phyloP scores from a whole-genome alignment of 2,888 invertebrate species.

The Podabrus alpinus region DNA sequence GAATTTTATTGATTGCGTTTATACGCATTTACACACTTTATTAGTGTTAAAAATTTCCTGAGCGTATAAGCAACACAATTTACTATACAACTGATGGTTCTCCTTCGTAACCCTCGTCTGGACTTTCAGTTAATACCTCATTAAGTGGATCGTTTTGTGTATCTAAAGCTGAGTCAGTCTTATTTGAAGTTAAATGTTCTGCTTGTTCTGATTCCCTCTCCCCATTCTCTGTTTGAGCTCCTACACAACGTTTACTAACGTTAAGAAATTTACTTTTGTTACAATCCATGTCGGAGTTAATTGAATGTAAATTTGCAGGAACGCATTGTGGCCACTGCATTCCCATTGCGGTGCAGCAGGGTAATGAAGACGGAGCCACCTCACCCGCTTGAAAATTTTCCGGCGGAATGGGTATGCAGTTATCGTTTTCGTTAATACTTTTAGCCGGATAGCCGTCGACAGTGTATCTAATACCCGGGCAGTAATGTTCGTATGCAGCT shows the following conservation, averaged over 20 bases:
- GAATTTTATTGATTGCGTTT: neutral
- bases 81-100: slow-evolving; percentile 53
- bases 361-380: slow-evolving; percentile 61
- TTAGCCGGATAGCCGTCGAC: slow-evolving; percentile 75
- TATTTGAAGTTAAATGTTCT: slow-evolving; percentile 30
- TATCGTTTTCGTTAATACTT: slow-evolving; percentile 26
- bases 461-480: slow-evolving; percentile 71
- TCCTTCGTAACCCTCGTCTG: slow-evolving; percentile 87
- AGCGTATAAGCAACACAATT: slow-evolving; percentile 14
- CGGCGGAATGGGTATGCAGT: slow-evolving; percentile 55
- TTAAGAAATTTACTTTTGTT: slow-evolving; percentile 26
- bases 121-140: slow-evolving; percentile 70
- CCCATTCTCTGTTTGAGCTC: slow-evolving; percentile 59
- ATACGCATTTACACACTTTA: slow-evolving; percentile 5
- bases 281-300: slow-evolving; percentile 38
- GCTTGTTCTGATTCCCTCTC: slow-evolving; percentile 25
- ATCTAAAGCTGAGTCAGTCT: slow-evolving; percentile 23
- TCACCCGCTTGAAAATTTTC: slow-evolving; percentile 48
- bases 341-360: slow-evolving; percentile 46
- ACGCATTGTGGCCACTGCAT: slow-evolving; percentile 60
- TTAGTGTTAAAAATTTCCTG: slow-evolving; percentile 19
- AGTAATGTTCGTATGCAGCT: slow-evolving; percentile 60
- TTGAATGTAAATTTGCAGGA: slow-evolving; percentile 50
- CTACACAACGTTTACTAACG: slow-evolving; percentile 64
- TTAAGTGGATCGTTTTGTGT: slow-evolving; percentile 34